Conservation (phyloP, 1,140 invertebrate genomes). For the Aphaenogaster floridana region DNA sequence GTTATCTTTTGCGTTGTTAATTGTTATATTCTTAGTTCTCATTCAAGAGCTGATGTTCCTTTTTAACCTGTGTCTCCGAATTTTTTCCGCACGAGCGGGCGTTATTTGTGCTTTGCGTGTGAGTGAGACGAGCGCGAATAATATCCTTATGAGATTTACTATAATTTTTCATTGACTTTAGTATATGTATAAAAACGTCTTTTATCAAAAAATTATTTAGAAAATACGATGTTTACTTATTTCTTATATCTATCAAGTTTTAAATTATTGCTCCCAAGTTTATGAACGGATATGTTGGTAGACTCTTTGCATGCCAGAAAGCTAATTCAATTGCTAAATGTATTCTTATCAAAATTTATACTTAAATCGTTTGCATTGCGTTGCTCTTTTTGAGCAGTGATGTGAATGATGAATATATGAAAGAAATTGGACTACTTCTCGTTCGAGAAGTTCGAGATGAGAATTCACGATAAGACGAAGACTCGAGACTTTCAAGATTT, state of each 20-base stretch:
- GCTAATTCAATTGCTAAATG: background rate
- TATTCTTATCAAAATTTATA: background rate
- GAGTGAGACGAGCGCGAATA: too few species aligned
- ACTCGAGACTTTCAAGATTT: slow-evolving; percentile 59
- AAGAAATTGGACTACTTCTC: slow-evolving; percentile 48
- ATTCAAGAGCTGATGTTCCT: too few species aligned
- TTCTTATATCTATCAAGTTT: background rate
- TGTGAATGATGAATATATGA: background rate
- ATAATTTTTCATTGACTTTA: background rate
- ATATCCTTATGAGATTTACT: background rate
- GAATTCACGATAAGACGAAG: slow-evolving; percentile 56
- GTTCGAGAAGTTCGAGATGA: slow-evolving; percentile 57
- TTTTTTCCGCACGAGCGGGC: too few species aligned
- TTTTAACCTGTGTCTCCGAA: too few species aligned
- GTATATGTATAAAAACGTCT: background rate
- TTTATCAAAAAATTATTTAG: background rate
- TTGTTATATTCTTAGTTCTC: too few species aligned
- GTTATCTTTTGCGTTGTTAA: too few species aligned
- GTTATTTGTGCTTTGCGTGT: too few species aligned
- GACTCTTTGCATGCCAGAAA: background rate
- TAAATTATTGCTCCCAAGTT: background rate
- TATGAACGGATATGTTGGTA: background rate
- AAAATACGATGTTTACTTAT: background rate
- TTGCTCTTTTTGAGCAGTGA: background rate
- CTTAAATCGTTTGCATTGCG: background rate